Evolutionary conservation across 2,797 vertebrate genomes (phyloP), one percentile per base, ranked within the genome.

Genomic region (Hippocampus kuda): DNA sequence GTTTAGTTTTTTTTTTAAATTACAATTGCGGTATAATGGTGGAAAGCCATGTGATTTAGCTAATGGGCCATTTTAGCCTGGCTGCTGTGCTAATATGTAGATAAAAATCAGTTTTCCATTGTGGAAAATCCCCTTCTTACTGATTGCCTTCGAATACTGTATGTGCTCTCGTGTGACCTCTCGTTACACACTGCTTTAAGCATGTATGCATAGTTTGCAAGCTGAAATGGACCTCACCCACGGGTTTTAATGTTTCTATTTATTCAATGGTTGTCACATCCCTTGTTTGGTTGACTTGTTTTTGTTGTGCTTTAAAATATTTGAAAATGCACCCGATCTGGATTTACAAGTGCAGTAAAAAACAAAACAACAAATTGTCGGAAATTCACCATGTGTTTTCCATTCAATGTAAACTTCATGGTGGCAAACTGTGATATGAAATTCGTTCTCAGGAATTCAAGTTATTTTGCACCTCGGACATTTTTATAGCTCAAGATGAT

Each of bases 131-230:
- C 59, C 78, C 76, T 82, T 68, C 77, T 82, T 68, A 65, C 63
- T 76, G 73, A 80, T 74, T 80, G 80, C 81, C 79, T 85, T 83
- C 65, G 65, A 64, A 46, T 72, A 38, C 34, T 38, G 34, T 38
- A 57, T 66, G 46, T 75, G 72, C 63, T 65, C 15, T 18, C 48
- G 24, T 65, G 42, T 46, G 42, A 65, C 42, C 42, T 64, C 41
- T 42, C 11, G 22, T 64, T 44, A 64, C 41, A 44, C 41, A 44
- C 63, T 48, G 24, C 24, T 49, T 44, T 27, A 64, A 63, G 41
- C 34, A 22, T 44, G n/a, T 24, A n/a, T 15, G 30, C 30, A 20
- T 61, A 20, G 38, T n/a, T 64, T 18, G 44, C 44, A 26, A 48
- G 24, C 48, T 65, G 15, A 27, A 65, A 49, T 20, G 63, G 44